phyloP scores from a whole-genome alignment of 2,888 invertebrate genomes.

The Ypsolopha scabrella region DNA sequence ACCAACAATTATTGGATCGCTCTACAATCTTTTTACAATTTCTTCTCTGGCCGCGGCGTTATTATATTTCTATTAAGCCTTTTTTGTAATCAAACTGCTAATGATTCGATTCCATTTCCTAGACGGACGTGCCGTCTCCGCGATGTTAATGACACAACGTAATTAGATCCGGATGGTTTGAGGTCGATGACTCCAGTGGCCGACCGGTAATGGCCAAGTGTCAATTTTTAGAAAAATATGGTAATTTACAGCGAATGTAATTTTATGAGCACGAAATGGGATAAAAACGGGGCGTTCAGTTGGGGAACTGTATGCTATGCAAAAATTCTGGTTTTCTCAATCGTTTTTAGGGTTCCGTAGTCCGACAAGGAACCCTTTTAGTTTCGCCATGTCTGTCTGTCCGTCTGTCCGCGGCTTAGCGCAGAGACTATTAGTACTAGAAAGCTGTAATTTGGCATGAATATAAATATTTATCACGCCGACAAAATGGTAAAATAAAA shows the following conservation, averaged over 20 bases:
- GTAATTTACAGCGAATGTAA: conserved; percentile 46
- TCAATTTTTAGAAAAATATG: conserved; percentile 64
- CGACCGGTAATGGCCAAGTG: conserved; percentile 59
- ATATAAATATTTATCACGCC: too few relatives aligned
- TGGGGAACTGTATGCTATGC: background rate
- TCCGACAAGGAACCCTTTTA: too few relatives aligned
- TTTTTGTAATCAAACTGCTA: conserved; percentile 71
- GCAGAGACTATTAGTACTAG: too few relatives aligned
- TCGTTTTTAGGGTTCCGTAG: too few relatives aligned
- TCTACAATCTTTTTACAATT: conserved; percentile 71
- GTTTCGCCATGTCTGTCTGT: too few relatives aligned
- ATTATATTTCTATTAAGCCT: conserved; percentile 72
- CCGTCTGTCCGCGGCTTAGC: too few relatives aligned
- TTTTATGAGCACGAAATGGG: conserved; percentile 27
- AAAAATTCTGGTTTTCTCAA: too few relatives aligned
- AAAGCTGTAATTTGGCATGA: too few relatives aligned
- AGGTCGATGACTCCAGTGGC: conserved; percentile 60
- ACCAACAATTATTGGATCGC: conserved; percentile 70
- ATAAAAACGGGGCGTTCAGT: conserved; percentile 8
- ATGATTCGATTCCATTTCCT: conserved; percentile 71
- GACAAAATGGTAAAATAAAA: too few relatives aligned
- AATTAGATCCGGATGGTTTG: conserved; percentile 70
- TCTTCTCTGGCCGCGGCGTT: conserved; percentile 60
- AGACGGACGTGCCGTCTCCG: conserved; percentile 67
- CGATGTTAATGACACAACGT: conserved; percentile 65